Base-by-base conservation (phyloP, 2,888 invertebrate genomes). In the Zele albiditarsus region DNA sequence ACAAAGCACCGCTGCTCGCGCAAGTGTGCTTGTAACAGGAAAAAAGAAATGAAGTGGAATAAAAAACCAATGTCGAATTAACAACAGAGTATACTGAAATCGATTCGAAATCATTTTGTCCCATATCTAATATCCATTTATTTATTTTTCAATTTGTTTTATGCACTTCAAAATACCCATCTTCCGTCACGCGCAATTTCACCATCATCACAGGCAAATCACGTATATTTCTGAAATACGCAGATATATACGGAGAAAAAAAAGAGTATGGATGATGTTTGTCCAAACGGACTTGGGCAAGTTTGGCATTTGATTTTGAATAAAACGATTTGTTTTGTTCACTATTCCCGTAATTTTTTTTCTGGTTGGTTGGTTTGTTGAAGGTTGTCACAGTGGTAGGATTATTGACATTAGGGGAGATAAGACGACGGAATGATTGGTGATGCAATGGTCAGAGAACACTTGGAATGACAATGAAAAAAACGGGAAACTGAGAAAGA, bases 1-100 rank as follows among this genome's bases (percentile, higher is more conserved):
- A 84, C 85, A 82, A 85, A 86, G 82, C 81, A 77, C 79, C 81
- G 76, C 31, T 31, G 31, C 31, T 8, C 8, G 31, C 8, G 31
- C 31, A 31, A 31, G 31, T 31, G 31, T 31, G 31, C 31, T 2
- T 4, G 4, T 38, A 38, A 38, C 38, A n/a, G n/a, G 38, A 38
- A 12, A 38, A 38, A 12, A 38, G 12, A 38, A 38, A 38, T 12
- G 12, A 38, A 38, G 38, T 31, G 8, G 8, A 31, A 31, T 31
- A 6, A 8, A 8, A 31, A 8, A 31, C 2, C 5, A 6, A 31
- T 31, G 8, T 31, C 5, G 8, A 31, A 31, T 31, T 4, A 8
- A 31, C 5, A 6, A 31, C 8, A 31, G 31, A 2, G 8, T 31
- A 31, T 31, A 31, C 8, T 4, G 31, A 31, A 0, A 31, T 31